Conservation (phyloP, 2,888 invertebrate species). For the Tetheella fluctuosa region DNA sequence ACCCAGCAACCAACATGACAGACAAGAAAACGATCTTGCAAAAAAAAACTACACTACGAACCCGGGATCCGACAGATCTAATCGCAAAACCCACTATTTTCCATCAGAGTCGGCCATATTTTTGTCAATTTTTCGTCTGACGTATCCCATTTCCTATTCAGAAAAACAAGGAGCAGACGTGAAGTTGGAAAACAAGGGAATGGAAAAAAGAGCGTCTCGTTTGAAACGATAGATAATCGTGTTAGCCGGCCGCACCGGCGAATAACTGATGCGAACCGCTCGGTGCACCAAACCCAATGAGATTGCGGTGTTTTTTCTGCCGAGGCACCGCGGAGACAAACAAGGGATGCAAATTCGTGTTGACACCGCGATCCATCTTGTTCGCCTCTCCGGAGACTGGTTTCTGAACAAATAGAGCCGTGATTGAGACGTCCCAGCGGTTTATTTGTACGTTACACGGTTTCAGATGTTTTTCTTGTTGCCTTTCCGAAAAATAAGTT, state of each 20-base stretch:
- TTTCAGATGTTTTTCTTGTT: constrained; percentile 62
- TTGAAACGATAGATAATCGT: constrained; percentile 82
- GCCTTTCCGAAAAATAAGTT: constrained; percentile 50
- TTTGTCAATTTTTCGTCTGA: constrained; percentile 84
- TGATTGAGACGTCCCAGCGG: constrained; percentile 73
- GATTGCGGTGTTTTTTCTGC: constrained; percentile 82
- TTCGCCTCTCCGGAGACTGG: constrained; percentile 79
- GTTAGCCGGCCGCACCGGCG: constrained; percentile 79
- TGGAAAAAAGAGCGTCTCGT: constrained; percentile 79
- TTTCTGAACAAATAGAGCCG: constrained; percentile 75
- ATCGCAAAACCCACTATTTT: constrained; percentile 80
- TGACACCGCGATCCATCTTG: constrained; percentile 83
- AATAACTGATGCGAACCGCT: constrained; percentile 76
- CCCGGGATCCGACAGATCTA: constrained; percentile 69
- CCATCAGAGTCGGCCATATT: constrained; percentile 76
- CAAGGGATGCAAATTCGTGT: constrained; percentile 84
- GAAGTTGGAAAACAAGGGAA: constrained; percentile 82
- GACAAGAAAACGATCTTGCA: constrained; percentile 72
- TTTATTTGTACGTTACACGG: constrained; percentile 66
- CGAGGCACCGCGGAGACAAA: constrained; percentile 77
- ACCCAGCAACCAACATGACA: constrained; percentile 39
- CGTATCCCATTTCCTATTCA: constrained; percentile 82
- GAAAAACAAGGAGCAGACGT: constrained; percentile 81
- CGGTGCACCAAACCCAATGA: constrained; percentile 78
- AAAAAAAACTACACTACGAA: constrained; percentile 58